Base-by-base conservation (phyloP, 2,888 invertebrate species). In the Orchestes rusci region DNA sequence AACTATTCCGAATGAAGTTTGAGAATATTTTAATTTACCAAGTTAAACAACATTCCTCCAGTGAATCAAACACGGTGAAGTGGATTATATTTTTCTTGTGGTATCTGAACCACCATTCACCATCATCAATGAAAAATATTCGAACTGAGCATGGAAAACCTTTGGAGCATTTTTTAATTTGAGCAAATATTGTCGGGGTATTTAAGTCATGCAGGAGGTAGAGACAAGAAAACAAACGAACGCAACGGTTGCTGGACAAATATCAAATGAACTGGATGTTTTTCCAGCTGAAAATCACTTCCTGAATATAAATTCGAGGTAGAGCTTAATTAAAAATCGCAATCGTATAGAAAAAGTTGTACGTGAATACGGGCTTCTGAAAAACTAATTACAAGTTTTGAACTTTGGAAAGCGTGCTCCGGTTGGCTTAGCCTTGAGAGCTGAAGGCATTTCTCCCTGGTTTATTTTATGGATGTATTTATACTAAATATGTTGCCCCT, bases 251-350 rank as follows among this genome's bases (percentile, higher is more conserved):
- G 55, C 57, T 55, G 56, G 59, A 61, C 61, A 62, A 64, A 64
- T 61, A 64, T 60, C 62, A 64, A 67, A 65, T 65, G 65, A 65
- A 66, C 63, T 63, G 65, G 61, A 66, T 63, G 65, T 64, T 65
- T 65, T 66, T 65, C 63, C 65, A 61, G 63, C 61, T 60, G 63
- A 60, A 65, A 65, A 65, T 63, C 63, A 63, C 65, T 64, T 65
- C 64, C 61, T 61, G 64, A 63, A 66, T 66, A 63, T 64, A 64
- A 65, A 64, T 61, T 59, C 58, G 63, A 63, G 60, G 61, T 61
- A 60, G 34, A 62, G 64, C 66, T 66, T 67, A 68, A 67, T 68
- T 67, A 67, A 68, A 67, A 68, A 65, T 66, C 63, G 62, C 61
- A 63, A 59, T 64, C 59, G 59, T 56, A 61, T 61, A 63, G 55